Conservation (phyloP, 2,888 invertebrate species). For the Sinhomidia bicolor region DNA sequence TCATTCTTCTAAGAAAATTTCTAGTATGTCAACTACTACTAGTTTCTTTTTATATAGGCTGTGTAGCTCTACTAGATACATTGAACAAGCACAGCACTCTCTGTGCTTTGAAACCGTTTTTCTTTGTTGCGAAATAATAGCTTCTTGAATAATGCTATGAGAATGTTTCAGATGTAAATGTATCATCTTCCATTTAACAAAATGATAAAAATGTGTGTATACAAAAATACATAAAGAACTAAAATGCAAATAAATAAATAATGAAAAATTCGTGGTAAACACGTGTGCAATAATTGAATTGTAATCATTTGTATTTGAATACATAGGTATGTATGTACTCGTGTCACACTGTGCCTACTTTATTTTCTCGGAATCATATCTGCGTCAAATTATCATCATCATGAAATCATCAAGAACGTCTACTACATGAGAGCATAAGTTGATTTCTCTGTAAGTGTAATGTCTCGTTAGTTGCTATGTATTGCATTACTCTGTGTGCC, state of each 20-base stretch:
- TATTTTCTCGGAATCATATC: not conserved
- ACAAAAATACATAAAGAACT: not conserved
- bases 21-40: not conserved
- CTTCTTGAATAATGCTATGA: not conserved
- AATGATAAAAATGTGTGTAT: not conserved
- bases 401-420: too few species aligned
- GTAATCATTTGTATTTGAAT: too few species aligned
- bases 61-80: too few species aligned
- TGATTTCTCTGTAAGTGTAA: too few species aligned
- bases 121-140: slow-evolving; percentile 27
- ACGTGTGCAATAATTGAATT: too few species aligned
- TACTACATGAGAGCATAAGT: too few species aligned
- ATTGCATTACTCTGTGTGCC: not conserved
- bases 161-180: not conserved
- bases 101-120: not conserved
- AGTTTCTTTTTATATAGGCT: not conserved
- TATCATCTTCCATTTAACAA: not conserved
- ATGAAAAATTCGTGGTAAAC: too few species aligned
- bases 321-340: too few species aligned
- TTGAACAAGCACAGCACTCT: not conserved
- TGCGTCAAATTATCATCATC: slow-evolving; percentile 7
- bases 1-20: slow-evolving; percentile 73
- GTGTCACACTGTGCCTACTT: too few species aligned
- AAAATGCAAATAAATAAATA: too few species aligned
- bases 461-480: not conserved